A percentile compares a stretch with the other conserved stretches of the same genome.
Conservation (phyloP, 2,888 invertebrate genomes). For the Callyntrura sp. region DNA sequence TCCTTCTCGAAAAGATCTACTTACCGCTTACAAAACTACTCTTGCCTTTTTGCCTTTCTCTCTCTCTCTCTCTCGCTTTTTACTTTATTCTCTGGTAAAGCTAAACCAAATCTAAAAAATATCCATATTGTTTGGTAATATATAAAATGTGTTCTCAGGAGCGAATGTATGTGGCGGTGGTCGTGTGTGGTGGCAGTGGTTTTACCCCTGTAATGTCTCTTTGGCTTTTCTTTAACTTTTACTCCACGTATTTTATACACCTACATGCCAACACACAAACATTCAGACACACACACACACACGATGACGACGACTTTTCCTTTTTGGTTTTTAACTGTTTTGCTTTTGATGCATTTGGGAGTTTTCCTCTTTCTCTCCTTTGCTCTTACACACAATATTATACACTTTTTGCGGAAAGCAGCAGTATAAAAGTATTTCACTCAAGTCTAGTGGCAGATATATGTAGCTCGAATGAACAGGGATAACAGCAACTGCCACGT, state of each 20-base stretch:
- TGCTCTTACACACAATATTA: not conserved
- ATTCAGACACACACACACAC: too few species aligned
- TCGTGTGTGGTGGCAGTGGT: slow-evolving; percentile 50
- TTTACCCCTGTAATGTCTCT: slow-evolving; percentile 65
- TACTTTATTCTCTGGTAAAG: slow-evolving; percentile 2
- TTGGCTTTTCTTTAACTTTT: slow-evolving; percentile 44
- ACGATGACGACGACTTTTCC: slow-evolving; percentile 28
- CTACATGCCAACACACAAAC: slow-evolving; percentile 3
- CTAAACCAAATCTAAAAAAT: slow-evolving; percentile 54
- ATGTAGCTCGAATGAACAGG: slow-evolving; percentile 11
- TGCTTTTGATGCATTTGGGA: slow-evolving; percentile 65
- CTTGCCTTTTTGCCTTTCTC: slow-evolving; percentile 18
- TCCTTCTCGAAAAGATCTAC: slow-evolving; percentile 44
- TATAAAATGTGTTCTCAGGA: slow-evolving; percentile 27
- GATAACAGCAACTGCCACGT: slow-evolving; percentile 18
- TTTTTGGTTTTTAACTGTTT: slow-evolving; percentile 66
- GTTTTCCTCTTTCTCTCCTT: slow-evolving; percentile 52
- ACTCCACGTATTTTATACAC: slow-evolving; percentile 6
- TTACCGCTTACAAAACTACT: slow-evolving; percentile 34
- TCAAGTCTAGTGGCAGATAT: slow-evolving; percentile 42
- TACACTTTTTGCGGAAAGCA: slow-evolving; percentile 7
- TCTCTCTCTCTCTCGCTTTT: not conserved
- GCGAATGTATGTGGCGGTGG: slow-evolving; percentile 51
- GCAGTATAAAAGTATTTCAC: slow-evolving; percentile 54
- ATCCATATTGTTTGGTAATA: slow-evolving; percentile 52